Conservation (phyloP, 2,888 invertebrate species). For the Perithous albicinctus region DNA sequence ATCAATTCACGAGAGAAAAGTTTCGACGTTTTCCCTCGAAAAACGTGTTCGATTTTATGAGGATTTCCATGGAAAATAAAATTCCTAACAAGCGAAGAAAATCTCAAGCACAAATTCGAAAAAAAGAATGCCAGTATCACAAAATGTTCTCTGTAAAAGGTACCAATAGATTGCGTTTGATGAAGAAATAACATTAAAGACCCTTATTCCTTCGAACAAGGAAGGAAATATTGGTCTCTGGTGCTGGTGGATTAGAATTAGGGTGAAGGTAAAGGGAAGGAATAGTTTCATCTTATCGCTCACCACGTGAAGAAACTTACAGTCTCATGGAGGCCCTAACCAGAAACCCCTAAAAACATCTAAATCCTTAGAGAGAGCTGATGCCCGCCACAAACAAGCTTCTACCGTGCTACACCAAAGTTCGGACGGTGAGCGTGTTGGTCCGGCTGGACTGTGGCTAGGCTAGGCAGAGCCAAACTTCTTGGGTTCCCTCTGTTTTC, state of each 20-base stretch:
- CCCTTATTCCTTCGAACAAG: background rate
- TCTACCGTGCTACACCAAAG: slow-evolving; percentile 62
- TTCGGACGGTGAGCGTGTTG: slow-evolving; percentile 40
- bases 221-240: slow-evolving; percentile 4
- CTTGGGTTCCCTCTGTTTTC: slow-evolving; percentile 56
- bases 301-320: slow-evolving; percentile 43
- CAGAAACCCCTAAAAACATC: slow-evolving; percentile 29
- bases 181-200: background rate
- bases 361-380: slow-evolving; percentile 49
- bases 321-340: slow-evolving; percentile 29
- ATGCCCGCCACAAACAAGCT: slow-evolving; percentile 6
- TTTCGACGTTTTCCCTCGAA: background rate
- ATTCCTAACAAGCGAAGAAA: background rate
- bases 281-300: slow-evolving; percentile 60
- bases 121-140: too few species aligned
- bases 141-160: too few species aligned
- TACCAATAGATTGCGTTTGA: background rate
- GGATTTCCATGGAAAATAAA: too few species aligned
- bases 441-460: slow-evolving; percentile 33
- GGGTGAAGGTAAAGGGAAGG: slow-evolving; percentile 16
- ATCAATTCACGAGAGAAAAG: background rate
- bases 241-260: slow-evolving; percentile 24
- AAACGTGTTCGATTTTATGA: too few species aligned
- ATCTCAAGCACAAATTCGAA: too few species aligned
- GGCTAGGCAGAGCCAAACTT: slow-evolving; percentile 57